phyloP scores from a whole-genome alignment of 1,140 invertebrate species.

The Agraylea sexmaculata region DNA sequence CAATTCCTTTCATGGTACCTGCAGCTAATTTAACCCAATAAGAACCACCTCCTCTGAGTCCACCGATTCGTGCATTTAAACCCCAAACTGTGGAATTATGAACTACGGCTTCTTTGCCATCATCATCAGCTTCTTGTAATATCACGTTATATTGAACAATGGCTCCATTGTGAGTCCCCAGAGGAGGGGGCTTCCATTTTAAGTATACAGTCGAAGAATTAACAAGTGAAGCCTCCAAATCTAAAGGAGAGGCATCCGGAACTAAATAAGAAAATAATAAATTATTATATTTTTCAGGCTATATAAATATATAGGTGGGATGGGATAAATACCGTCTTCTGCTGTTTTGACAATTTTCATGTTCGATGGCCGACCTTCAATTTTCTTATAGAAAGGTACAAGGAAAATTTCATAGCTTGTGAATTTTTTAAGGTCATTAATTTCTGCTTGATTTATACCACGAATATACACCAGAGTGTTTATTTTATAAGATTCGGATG shows the following conservation, averaged over 20 bases:
- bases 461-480: constrained; percentile 59
- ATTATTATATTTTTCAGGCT: background rate
- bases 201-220: constrained; percentile 69
- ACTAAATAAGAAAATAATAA: constrained; percentile 39
- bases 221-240: constrained; percentile 65
- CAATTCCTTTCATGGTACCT: constrained; percentile 56
- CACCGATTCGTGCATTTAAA: constrained; percentile 7
- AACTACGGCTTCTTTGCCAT: constrained; percentile 2
- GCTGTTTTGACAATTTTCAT: constrained; percentile 52
- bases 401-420: constrained; percentile 66
- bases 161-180: constrained; percentile 58
- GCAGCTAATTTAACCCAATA: constrained; percentile 41
- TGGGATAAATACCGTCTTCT: constrained; percentile 68
- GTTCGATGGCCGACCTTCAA: constrained; percentile 66
- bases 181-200: constrained; percentile 69
- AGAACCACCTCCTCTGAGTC: constrained; percentile 7
- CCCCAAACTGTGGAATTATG: constrained; percentile 14
- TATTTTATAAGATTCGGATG: constrained; percentile 51
- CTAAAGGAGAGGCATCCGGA: constrained; percentile 62
- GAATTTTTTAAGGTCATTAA: constrained; percentile 56
- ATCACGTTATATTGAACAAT: constrained; percentile 46
- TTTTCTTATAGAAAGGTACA: constrained; percentile 62
- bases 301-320: constrained; percentile 23
- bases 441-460: constrained; percentile 55
- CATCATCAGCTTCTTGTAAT: constrained; percentile 16